Evolutionary conservation across 2,888 invertebrate species (phyloP).

Genomic region (Acleris laterana): DNA sequence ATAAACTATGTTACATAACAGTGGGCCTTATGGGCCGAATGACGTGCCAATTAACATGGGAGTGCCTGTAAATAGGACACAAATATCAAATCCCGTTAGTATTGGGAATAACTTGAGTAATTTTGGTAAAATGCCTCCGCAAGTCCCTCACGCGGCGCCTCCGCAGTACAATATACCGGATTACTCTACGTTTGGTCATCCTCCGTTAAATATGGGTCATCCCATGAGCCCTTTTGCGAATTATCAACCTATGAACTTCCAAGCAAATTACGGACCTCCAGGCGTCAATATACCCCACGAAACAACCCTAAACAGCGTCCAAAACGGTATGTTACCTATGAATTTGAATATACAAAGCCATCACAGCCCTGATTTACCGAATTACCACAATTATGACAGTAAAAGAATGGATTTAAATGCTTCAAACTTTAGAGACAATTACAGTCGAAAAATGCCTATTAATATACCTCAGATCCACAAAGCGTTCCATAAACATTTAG

Average conservation of each 20-base stretch:
- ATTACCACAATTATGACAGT: conserved; percentile 47
- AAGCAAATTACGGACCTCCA: conserved; percentile 50
- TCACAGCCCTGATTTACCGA: conserved; percentile 41
- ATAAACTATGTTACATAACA: conserved; percentile 71
- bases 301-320: conserved; percentile 45
- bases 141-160: conserved; percentile 48
- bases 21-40: conserved; percentile 66
- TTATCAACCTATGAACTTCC: conserved; percentile 56
- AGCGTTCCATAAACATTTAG: conserved; percentile 51
- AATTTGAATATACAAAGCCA: conserved; percentile 59
- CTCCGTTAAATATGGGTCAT: conserved; percentile 51
- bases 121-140: conserved; percentile 60
- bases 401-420: conserved; percentile 33
- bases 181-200: conserved; percentile 56
- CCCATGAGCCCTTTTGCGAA: conserved; percentile 57
- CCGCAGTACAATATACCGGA: conserved; percentile 58
- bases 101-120: conserved; percentile 63
- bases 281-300: conserved; percentile 48
- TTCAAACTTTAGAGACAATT: conserved; percentile 40
- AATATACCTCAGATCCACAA: conserved; percentile 63
- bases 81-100: conserved; percentile 55
- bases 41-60: conserved; percentile 66
- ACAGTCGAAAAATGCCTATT: conserved; percentile 48
- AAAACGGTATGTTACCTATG: conserved; percentile 62
- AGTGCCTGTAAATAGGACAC: conserved; percentile 60